Evolutionary conservation across 2,888 invertebrate genomes (phyloP), one percentile per base, ranked within the genome.

Genomic region (Andrena minutula): DNA sequence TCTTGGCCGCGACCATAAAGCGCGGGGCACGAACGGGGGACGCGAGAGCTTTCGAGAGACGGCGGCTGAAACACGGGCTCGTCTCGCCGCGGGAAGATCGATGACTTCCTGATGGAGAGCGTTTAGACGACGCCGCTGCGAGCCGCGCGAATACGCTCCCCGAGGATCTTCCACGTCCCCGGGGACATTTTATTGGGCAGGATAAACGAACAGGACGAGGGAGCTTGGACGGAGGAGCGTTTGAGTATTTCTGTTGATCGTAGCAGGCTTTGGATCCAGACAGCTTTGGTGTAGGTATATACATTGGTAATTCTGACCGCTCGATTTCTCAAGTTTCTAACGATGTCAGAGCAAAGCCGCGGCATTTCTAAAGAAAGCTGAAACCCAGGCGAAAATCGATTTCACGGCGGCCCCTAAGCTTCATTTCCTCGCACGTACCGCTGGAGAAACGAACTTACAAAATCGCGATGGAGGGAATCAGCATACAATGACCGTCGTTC

Each of bases 401-500:
- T 68, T 53, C 61, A 75, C 66, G 35, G 10, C 47, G 64, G 69
- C 53, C 74, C 71, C 76, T 71, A 76, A 86, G 74, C 72, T 79
- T 72, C 75, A 74, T 82, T 79, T 49, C 82, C 35, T 32, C 73
- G 73, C 77, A 68, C 79, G 60, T 77, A 83, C 47, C 82, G 71
- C 66, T 74, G 80, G 74, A 72, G 82, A 87, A 83, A 82, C 85
- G 79, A 72, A 79, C 87, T 82, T 80, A 84, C 89, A 80, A 86
- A 87, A 88, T 83, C 89, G 82, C 83, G 80, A 77, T 53, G 64
- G 56, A 60, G 75, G 16, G 71, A 82, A 88, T 88, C 88, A 88
- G 89, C 88, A 88, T 88, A 88, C 88, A 88, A 88, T 88, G 83
- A 87, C 88, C 78, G 73, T 65, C 83, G 87, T 76, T 88, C 87